Conservation (phyloP, 1,140 invertebrate genomes). For the Dendroctonus valens region DNA sequence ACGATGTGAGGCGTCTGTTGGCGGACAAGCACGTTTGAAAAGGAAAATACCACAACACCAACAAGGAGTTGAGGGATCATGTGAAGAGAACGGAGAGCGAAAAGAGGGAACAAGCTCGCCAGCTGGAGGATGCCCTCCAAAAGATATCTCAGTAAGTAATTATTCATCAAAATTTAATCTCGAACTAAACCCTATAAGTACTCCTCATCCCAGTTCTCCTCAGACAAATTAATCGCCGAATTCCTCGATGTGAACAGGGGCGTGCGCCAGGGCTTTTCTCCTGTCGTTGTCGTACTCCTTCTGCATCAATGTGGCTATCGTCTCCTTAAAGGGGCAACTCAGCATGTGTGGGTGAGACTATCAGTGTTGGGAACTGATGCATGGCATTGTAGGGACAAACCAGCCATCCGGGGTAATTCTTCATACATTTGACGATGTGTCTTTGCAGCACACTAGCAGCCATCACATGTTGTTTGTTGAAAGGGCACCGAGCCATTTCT, state of each 20-base stretch:
- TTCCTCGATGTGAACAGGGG: constrained; percentile 22
- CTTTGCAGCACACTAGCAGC: constrained; percentile 30
- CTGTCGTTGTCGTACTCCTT: constrained; percentile 6
- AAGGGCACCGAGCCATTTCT: constrained; percentile 34
- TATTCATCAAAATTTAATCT: background rate
- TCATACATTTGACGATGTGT: constrained; percentile 39
- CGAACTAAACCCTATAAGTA: constrained; percentile 6
- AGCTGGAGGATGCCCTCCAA: constrained; percentile 78
- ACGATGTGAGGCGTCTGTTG: constrained; percentile 73
- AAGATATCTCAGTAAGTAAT: constrained; percentile 68
- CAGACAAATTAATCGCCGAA: constrained; percentile 33
- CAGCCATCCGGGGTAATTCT: constrained; percentile 36
- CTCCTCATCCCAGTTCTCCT: constrained; percentile 40
- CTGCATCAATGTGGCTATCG: background rate
- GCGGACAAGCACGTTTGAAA: constrained; percentile 78
- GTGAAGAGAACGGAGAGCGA: constrained; percentile 82
- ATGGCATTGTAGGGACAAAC: constrained; percentile 38
- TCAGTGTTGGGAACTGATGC: constrained; percentile 32
- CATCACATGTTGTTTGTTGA: constrained; percentile 37
- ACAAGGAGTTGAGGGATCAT: constrained; percentile 79
- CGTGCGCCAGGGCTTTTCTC: background rate
- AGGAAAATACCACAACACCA: constrained; percentile 81
- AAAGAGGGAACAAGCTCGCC: constrained; percentile 75
- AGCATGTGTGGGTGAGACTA: constrained; percentile 33
- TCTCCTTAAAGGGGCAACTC: constrained; percentile 28